A percentile compares a stretch with the other conserved stretches of the same genome.
Evolutionary conservation across 2,888 invertebrate species (phyloP).

Genomic region (Taphrorychus bicolor): DNA sequence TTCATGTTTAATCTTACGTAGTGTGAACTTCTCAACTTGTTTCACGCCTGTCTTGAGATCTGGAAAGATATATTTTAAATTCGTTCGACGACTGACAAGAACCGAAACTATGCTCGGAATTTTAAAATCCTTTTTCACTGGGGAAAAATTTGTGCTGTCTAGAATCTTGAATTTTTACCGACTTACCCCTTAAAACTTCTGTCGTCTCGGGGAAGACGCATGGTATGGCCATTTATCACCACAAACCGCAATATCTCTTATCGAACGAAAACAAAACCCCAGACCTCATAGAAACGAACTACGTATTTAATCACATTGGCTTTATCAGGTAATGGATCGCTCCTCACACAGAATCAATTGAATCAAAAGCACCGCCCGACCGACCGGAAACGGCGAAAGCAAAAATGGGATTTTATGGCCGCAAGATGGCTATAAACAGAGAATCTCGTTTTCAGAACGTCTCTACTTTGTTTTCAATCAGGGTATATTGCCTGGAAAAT

Average conservation of each 20-base stretch:
- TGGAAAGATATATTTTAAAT: too few relatives aligned
- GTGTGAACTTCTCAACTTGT: too few relatives aligned
- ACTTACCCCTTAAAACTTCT: too few relatives aligned
- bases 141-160: too few relatives aligned
- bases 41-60: too few relatives aligned
- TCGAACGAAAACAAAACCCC: background rate
- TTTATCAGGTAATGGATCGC: conserved; percentile 1
- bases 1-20: too few relatives aligned
- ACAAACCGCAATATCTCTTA: background rate
- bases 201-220: background rate
- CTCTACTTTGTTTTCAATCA: background rate
- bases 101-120: too few relatives aligned
- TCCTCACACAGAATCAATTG: background rate
- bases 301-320: background rate
- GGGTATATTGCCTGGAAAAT: background rate
- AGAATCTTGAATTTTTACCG: too few relatives aligned
- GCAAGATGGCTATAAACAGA: background rate
- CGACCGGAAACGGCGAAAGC: background rate
- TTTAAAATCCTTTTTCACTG: too few relatives aligned
- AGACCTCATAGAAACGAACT: background rate
- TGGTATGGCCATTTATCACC: background rate
- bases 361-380: background rate
- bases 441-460: background rate
- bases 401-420: conserved; percentile 4
- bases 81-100: too few relatives aligned